Conservation (phyloP, 2,888 invertebrate genomes). For the Myopa testacea region DNA sequence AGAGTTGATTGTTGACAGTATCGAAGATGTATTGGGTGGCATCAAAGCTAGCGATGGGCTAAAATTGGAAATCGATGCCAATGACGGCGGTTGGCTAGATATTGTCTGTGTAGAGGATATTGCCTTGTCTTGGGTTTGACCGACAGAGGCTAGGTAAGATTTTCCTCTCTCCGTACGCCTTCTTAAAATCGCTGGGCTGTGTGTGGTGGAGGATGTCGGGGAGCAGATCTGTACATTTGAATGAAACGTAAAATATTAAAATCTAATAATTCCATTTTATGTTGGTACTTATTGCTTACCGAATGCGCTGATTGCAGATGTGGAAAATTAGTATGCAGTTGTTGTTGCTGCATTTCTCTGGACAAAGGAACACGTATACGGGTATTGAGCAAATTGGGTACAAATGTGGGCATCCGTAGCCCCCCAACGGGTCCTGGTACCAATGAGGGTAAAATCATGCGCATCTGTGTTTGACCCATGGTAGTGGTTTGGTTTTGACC, state of each 20-base stretch:
- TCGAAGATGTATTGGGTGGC: conserved; percentile 53
- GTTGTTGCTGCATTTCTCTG: conserved; percentile 41
- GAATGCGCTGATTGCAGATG: conserved; percentile 65
- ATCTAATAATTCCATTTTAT: conserved; percentile 9
- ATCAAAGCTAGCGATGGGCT: conserved; percentile 52
- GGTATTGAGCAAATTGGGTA: conserved; percentile 62
- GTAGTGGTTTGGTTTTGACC: conserved; percentile 71
- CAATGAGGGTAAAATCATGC: conserved; percentile 72
- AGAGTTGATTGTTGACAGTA: conserved; percentile 61
- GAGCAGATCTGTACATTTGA: conserved; percentile 67
- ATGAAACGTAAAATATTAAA: conserved; percentile 14
- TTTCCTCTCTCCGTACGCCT: conserved; percentile 62
- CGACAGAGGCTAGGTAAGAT: conserved; percentile 52
- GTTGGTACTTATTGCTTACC: conserved; percentile 53
- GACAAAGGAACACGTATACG: conserved; percentile 62
- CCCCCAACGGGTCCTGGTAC: conserved; percentile 67
- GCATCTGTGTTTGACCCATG: conserved; percentile 72
- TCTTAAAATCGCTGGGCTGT: conserved; percentile 64
- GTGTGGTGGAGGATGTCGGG: conserved; percentile 56
- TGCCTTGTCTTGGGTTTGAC: conserved; percentile 68
- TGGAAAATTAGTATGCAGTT: conserved; percentile 57
- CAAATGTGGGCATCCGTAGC: conserved; percentile 61
- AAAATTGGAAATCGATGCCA: conserved; percentile 63
- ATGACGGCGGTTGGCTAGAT: conserved; percentile 61
- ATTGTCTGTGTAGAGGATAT: conserved; percentile 56